phyloP scores from a whole-genome alignment of 2,113 vertebrate genomes.

The Nothobranchius kuhntae region DNA sequence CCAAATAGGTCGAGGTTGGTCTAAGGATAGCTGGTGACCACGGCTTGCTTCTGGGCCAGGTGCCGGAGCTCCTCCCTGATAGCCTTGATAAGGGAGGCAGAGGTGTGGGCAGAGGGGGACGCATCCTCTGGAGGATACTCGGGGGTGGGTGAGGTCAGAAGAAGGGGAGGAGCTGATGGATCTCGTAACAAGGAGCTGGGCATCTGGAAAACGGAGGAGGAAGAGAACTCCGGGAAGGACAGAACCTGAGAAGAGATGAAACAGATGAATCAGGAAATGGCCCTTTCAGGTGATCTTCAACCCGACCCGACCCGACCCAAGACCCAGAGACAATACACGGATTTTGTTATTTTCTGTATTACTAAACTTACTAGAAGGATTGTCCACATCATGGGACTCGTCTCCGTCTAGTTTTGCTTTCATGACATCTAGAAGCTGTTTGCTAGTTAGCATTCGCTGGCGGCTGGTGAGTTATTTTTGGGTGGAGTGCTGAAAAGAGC shows the following conservation, averaged over 20 bases:
- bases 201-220: slow-evolving; percentile 92
- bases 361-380: no score
- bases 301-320: no score
- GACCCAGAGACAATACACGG: no score
- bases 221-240: slow-evolving; percentile 90
- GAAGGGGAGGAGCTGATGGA: slow-evolving; percentile 86
- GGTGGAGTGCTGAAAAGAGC: no score
- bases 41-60: slow-evolving; percentile 93
- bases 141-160: slow-evolving; percentile 83
- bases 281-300: no score
- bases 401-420: no score
- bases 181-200: slow-evolving; percentile 88
- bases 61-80: slow-evolving; percentile 97
- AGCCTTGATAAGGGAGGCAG: slow-evolving; percentile 96
- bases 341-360: no score
- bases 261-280: slow-evolving; percentile 23
- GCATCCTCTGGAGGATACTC: slow-evolving; percentile 90
- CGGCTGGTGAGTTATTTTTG: no score
- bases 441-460: no score
- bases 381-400: no score
- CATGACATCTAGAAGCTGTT: no score
- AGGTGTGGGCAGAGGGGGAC: slow-evolving; percentile 89
- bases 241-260: slow-evolving; percentile 79
- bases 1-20: slow-evolving; percentile 68
- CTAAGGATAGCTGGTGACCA: slow-evolving; percentile 86